Evolutionary conservation across 2,113 vertebrate species (phyloP).

Genomic region (Myocastor coypus): DNA sequence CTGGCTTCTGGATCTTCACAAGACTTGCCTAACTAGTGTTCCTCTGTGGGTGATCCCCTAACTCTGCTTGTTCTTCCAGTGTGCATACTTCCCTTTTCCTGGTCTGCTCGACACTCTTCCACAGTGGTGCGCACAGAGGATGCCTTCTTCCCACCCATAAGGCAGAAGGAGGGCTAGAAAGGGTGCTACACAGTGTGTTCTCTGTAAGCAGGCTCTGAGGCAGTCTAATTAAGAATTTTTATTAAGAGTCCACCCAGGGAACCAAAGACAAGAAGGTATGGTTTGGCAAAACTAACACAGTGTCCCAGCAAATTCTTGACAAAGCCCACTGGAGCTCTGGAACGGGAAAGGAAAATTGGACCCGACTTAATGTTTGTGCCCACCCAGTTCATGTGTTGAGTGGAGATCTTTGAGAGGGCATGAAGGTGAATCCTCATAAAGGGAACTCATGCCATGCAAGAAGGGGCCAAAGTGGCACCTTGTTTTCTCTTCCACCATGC

Average conservation of each 20-base stretch:
- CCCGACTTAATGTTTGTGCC: neutral
- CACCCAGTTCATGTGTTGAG: neutral
- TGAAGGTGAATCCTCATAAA: neutral
- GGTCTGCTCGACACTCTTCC: neutral
- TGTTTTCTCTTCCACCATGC: neutral
- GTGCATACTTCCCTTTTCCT: neutral
- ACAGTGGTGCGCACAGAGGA: neutral
- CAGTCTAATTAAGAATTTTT: neutral
- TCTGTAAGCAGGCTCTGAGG: neutral
- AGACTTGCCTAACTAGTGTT: neutral
- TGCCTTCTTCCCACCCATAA: neutral
- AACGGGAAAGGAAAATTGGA: neutral
- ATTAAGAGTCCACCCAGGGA: neutral
- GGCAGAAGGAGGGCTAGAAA: neutral
- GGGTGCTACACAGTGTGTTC: neutral
- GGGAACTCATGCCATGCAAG: neutral
- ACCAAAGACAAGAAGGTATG: neutral
- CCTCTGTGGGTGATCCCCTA: neutral
- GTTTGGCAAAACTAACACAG: neutral
- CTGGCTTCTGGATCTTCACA: neutral
- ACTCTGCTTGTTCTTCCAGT: neutral
- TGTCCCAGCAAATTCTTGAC: neutral
- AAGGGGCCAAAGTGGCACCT: neutral
- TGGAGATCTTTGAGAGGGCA: neutral
- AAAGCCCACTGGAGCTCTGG: neutral